phyloP scores from a whole-genome alignment of 2,797 vertebrate species.

The Micropoecilia bifurca region DNA sequence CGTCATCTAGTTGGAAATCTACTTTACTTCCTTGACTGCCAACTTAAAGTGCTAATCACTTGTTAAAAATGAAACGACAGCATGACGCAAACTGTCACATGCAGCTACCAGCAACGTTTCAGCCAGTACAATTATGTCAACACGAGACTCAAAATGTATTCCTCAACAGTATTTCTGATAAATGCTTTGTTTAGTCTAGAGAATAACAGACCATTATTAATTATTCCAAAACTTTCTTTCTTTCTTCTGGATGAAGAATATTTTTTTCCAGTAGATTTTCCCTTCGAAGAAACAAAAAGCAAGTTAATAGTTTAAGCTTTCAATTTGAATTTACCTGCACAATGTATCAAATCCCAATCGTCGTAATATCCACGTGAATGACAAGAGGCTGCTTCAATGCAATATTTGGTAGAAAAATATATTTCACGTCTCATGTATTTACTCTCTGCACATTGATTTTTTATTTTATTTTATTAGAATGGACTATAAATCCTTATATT shows the following conservation, averaged over 20 bases:
- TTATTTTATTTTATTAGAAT: too few relatives aligned
- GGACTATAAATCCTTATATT: not conserved
- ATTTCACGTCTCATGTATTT: not conserved
- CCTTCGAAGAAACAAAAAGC: not conserved
- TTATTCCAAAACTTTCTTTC: not conserved
- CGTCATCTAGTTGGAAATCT: not conserved
- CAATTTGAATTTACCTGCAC: not conserved
- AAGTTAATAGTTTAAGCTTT: not conserved
- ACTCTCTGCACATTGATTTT: too few relatives aligned
- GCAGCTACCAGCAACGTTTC: not conserved
- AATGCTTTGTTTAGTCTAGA: not conserved
- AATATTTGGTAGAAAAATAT: not conserved
- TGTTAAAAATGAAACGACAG: not conserved
- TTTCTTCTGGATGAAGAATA: not conserved
- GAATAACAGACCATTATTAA: not conserved
- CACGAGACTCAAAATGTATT: not conserved
- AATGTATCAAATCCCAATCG: not conserved
- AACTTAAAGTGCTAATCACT: not conserved
- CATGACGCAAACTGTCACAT: not conserved
- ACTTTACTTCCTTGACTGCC: conserved; percentile 1
- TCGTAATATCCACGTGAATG: not conserved
- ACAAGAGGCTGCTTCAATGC: not conserved
- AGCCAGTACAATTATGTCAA: not conserved
- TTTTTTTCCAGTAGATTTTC: not conserved
- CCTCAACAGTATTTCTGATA: not conserved